A percentile compares a stretch with the other conserved stretches of the same genome.
phyloP scores from a whole-genome alignment of 2,113 vertebrate genomes.

The Pungitius pungitius region DNA sequence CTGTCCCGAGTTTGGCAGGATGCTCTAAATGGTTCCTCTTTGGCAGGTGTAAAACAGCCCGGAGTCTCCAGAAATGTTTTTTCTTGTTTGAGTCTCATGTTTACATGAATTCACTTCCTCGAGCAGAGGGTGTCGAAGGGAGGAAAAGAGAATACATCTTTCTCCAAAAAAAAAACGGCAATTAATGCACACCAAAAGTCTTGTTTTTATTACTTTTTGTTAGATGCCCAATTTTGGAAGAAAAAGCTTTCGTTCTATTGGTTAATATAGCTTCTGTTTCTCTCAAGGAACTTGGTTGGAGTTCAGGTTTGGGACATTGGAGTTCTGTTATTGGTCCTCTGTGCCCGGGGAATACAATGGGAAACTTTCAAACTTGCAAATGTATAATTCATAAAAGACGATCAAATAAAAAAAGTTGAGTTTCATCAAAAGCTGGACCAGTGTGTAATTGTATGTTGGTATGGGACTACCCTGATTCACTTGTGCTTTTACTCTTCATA shows the following conservation, averaged over 20 bases:
- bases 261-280: slow-evolving; percentile 13
- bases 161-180: background rate
- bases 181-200: background rate
- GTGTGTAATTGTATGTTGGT: slow-evolving; percentile 9
- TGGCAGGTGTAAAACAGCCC: background rate
- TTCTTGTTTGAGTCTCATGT: background rate
- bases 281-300: background rate
- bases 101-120: slow-evolving; percentile 1
- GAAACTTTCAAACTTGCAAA: slow-evolving; percentile 50
- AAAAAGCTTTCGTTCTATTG: slow-evolving; percentile 7
- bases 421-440: background rate
- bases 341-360: slow-evolving; percentile 23
- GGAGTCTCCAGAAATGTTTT: background rate
- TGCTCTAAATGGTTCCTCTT: background rate
- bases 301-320: slow-evolving; percentile 24
- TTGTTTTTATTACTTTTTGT: background rate
- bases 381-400: slow-evolving; percentile 65
- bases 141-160: slow-evolving; percentile 4
- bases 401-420: slow-evolving; percentile 26
- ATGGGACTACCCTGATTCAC: slow-evolving; percentile 1
- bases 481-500: slow-evolving; percentile 31
- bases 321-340: slow-evolving; percentile 20
- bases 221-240: background rate
- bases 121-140: background rate
- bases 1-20: slow-evolving; percentile 7